Base-by-base conservation (phyloP, 2,888 invertebrate species). In the Parochlus steinenii region DNA sequence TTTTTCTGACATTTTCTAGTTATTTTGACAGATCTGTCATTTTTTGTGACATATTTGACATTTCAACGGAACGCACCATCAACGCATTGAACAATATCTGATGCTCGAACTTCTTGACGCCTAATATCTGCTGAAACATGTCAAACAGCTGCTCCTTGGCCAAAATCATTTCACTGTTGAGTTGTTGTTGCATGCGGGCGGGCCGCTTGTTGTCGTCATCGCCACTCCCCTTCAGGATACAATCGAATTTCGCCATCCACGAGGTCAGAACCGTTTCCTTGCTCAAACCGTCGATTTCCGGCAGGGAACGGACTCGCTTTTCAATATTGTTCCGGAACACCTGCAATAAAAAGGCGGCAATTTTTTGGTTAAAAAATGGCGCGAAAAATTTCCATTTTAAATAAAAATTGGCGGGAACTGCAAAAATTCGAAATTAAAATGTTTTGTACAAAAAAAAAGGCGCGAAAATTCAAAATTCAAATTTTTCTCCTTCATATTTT, bases 181-280 rank as follows among this genome's bases (percentile, higher is more conserved):
- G 67, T 43, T 77, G 78, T 62, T 87, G 85, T 59, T 86, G 86
- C 61, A 85, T 79, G 45, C 86, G 66, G 22, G 81, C 76, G 33
- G 87, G 86, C 52, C 86, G 64, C 58, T 87, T 87, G 10, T 77
- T 71, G 48, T 87, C 86, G 48, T 87, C 87, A 50, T 89, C 87
- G 19, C 67, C 65, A 33, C 68, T 75, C 62, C 86, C 87, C 63
- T 87, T 87, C 58, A 93, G 79, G 54, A 99, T 97, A 60, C 93
- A 90, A 64, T 99, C 98, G 61, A 95, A 97, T 62, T 95, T 99
- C 38, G 93, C 90, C 75, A 99, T 81, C 98, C 98, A 99, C 28
- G 95, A 95, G 43, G 92, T 92, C 45, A 97, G 67, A 26, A 98
- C 97, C 28, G 95, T 97, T 63, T 97, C 97, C 66, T 98, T 98